phyloP scores from a whole-genome alignment of 2,113 vertebrate genomes.

The Platanista minor region DNA sequence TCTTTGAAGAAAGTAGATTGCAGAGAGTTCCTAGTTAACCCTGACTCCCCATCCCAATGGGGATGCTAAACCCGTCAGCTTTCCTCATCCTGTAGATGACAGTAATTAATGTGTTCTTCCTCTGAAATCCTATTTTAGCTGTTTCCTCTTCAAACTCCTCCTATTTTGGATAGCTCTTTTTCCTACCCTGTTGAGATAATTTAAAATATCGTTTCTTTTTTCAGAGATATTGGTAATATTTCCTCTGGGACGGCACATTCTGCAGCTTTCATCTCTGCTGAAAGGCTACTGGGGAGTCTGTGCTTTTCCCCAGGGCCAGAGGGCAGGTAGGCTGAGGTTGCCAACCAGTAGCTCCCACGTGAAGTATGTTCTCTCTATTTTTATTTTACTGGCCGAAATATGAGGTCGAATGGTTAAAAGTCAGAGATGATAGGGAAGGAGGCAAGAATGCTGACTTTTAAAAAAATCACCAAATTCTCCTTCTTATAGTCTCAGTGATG shows the following conservation, averaged over 20 bases:
- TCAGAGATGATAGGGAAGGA: neutral
- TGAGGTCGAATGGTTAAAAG: neutral
- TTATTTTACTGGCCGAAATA: neutral
- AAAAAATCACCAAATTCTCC: neutral
- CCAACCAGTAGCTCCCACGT: neutral
- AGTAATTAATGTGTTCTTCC: neutral
- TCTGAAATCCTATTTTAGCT: conserved; percentile 6
- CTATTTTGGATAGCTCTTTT: neutral
- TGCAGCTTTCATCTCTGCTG: neutral
- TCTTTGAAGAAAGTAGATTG: neutral
- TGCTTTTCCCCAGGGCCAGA: neutral
- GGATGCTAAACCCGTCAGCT: neutral
- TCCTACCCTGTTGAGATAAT: neutral
- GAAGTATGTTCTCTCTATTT: neutral
- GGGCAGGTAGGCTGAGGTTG: neutral
- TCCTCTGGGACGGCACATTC: neutral
- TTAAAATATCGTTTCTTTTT: neutral
- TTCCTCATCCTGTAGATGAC: neutral
- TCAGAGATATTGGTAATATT: neutral
- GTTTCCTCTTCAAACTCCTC: neutral
- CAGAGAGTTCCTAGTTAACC: neutral
- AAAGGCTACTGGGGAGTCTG: neutral
- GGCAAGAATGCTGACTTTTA: neutral
- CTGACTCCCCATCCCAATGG: too few relatives aligned
- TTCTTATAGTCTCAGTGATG: neutral